Conservation (phyloP, 2,888 invertebrate species). For the Hylaea fasciaria region DNA sequence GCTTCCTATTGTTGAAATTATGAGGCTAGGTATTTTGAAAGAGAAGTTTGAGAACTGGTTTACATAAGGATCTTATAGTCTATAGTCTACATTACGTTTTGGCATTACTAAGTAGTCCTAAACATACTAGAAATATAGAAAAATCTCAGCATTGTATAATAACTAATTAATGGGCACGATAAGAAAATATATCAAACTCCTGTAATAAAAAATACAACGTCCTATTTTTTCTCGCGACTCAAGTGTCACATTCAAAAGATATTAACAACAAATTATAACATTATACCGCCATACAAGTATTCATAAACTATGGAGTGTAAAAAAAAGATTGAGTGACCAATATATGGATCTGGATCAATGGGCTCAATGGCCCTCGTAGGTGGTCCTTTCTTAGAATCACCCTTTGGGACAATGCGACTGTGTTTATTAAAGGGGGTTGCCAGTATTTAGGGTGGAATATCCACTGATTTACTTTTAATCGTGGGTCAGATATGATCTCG, state of each 20-base stretch:
- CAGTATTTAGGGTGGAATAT: conserved; percentile 71
- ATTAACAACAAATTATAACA: conserved; percentile 70
- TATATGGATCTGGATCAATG: conserved; percentile 69
- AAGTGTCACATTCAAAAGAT: conserved; percentile 50
- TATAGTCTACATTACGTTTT: too few relatives aligned
- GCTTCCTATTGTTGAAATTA: not conserved
- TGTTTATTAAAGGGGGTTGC: conserved; percentile 62
- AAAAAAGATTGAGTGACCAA: conserved; percentile 61
- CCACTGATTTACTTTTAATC: conserved; percentile 79
- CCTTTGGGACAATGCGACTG: conserved; percentile 65
- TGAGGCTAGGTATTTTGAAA: too few relatives aligned
- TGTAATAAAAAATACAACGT: conserved; percentile 6
- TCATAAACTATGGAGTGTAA: conserved; percentile 51
- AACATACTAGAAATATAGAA: not conserved
- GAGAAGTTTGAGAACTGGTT: too few relatives aligned
- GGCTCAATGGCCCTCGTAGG: conserved; percentile 73
- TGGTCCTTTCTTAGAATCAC: conserved; percentile 78
- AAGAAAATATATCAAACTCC: not conserved
- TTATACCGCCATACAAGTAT: conserved; percentile 58
- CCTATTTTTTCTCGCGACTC: conserved; percentile 18
- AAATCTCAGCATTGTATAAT: not conserved
- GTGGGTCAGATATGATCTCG: conserved; percentile 76
- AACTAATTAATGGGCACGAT: not conserved
- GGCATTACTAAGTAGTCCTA: too few relatives aligned
- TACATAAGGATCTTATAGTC: too few relatives aligned